Evolutionary conservation across 2,797 vertebrate species (phyloP), one percentile per base, ranked within the genome.

Genomic region (Calcarius lapponicus): DNA sequence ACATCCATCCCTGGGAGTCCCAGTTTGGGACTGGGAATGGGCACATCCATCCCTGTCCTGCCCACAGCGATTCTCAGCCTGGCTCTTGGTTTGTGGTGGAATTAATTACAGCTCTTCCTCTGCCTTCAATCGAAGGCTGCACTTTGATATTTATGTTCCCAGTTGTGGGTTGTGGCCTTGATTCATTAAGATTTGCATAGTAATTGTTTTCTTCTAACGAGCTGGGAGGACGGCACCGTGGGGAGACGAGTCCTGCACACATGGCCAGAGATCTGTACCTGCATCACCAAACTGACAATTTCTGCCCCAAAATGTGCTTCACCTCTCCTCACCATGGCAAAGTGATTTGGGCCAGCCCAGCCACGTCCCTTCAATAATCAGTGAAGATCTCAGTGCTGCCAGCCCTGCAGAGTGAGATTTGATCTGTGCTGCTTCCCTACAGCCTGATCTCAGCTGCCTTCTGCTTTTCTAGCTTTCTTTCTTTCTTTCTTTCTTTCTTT

Each of bases 101-200:
- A 88, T 95, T 95, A 95, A 96, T 96, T 90, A 96, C 76, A 65
- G 62, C 16, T 80, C 79, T 85, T 32, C 61, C 70, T 71, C 72
- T 81, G 92, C 69, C 91, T 89, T 87, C 91, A 88, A 15, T 80
- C 14, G 13, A 51, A 94, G 69, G 76, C 73, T 24, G 28, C 58
- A 34, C 96, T 97, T 96, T 95, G 93, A 95, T 95, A 96, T 95
- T 95, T 95, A 70, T 93, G 95, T 16, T 94, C 95, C 91, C 92
- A 88, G 60, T 93, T 93, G 87, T 73, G 94, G 92, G 93, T 38
- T 93, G 88, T 5, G 72, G 88, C 93, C 94, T 85, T 87, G 95
- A 95, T 94, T 96, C 93, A 94, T 96, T 96, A 93, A 82, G 94
- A 90, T 96, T 95, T 94, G 93, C 96, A 95, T 87, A 86, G 96